phyloP scores from a whole-genome alignment of 2,113 vertebrate genomes.

The Melanostigma gelatinosum region DNA sequence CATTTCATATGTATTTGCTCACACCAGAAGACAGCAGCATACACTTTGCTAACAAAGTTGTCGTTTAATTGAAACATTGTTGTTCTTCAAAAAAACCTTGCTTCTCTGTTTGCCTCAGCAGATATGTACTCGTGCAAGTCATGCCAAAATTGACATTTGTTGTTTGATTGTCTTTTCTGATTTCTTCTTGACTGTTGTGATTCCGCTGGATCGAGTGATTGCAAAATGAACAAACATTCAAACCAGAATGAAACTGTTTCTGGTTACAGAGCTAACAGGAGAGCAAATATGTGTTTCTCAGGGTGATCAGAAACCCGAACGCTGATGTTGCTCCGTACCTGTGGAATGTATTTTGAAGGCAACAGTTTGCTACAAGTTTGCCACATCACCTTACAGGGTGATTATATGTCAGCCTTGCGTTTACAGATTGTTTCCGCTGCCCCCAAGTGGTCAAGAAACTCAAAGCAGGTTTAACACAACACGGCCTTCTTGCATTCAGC shows the following conservation, averaged over 20 bases:
- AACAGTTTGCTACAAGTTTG: background rate
- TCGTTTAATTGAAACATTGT: constrained; percentile 40
- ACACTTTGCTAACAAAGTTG: background rate
- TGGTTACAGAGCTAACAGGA: background rate
- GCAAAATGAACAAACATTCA: constrained; percentile 3
- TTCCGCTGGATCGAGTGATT: constrained; percentile 30
- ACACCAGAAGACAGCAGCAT: background rate
- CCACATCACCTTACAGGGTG: background rate
- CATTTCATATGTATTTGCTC: background rate
- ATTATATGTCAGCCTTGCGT: background rate
- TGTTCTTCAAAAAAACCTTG: constrained; percentile 18
- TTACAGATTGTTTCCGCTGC: background rate
- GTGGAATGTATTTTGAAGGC: background rate
- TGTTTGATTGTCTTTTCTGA: constrained; percentile 45
- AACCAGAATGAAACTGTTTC: constrained; percentile 9
- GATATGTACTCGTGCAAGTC: background rate
- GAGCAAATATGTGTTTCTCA: background rate
- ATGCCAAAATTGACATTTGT: constrained; percentile 41
- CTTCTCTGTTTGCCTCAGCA: constrained; percentile 31
- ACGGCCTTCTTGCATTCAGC: background rate
- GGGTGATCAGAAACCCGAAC: background rate
- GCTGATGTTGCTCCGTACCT: background rate
- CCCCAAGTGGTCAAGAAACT: no score
- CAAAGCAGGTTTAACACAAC: no score
- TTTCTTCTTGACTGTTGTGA: constrained; percentile 4